A percentile compares a stretch with the other conserved stretches of the same genome.
phyloP scores from a whole-genome alignment of 2,888 invertebrate genomes.

The Metalampra italica region DNA sequence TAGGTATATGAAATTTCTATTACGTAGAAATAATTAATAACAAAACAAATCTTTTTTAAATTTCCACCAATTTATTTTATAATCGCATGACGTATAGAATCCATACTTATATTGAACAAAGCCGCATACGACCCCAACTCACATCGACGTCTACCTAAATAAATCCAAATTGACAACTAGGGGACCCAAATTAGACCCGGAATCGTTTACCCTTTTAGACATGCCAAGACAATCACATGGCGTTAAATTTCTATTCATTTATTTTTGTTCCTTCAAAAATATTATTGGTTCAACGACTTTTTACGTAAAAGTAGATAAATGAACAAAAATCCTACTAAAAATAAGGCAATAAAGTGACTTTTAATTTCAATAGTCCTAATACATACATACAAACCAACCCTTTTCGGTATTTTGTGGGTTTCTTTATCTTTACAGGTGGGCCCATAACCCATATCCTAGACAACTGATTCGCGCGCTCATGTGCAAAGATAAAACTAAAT shows the following conservation, averaged over 20 bases:
- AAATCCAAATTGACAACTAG: slow-evolving; percentile 7
- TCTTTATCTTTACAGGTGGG: not conserved
- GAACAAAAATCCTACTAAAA: too few relatives aligned
- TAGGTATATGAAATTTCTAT: too few relatives aligned
- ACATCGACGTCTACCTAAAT: not conserved
- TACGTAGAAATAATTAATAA: too few relatives aligned
- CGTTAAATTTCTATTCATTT: not conserved
- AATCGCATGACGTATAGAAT: not conserved
- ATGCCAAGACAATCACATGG: not conserved
- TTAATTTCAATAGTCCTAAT: too few relatives aligned
- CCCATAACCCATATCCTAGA: not conserved
- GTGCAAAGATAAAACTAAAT: slow-evolving; percentile 12
- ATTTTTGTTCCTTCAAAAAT: too few relatives aligned
- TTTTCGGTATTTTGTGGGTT: not conserved
- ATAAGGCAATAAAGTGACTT: too few relatives aligned
- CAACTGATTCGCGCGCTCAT: not conserved
- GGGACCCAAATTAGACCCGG: slow-evolving; percentile 4
- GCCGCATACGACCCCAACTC: not conserved
- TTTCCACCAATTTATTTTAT: too few relatives aligned
- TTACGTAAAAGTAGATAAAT: too few relatives aligned
- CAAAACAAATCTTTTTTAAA: too few relatives aligned
- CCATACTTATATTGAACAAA: not conserved
- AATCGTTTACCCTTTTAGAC: slow-evolving; percentile 4
- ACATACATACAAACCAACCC: not conserved
- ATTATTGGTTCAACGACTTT: too few relatives aligned